A percentile compares a stretch with the other conserved stretches of the same genome.
Conservation (phyloP, 2,113 vertebrate genomes). For the Cryptomyrus ogoouensis region DNA sequence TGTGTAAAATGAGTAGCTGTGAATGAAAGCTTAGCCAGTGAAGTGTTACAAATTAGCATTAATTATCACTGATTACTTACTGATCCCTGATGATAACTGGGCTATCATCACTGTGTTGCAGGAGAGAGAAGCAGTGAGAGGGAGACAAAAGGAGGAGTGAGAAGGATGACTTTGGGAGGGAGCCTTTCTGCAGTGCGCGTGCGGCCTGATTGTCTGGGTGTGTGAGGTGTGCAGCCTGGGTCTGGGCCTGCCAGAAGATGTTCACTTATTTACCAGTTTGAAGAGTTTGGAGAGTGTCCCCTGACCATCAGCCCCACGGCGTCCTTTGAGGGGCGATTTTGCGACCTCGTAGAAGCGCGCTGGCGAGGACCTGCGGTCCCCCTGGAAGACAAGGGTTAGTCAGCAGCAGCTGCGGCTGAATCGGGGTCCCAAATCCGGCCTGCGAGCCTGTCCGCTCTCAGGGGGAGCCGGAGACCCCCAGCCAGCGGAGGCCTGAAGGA, state of each 20-base stretch:
- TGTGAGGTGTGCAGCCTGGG: not conserved
- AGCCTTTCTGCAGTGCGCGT: not conserved
- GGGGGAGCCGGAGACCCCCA: too few species aligned
- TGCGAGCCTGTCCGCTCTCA: not conserved
- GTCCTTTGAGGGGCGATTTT: slow-evolving; percentile 57
- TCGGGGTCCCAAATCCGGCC: not conserved
- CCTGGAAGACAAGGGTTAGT: slow-evolving; percentile 44
- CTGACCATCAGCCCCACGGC: slow-evolving; percentile 84
- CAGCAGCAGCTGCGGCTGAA: not conserved
- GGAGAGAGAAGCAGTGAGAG: slow-evolving; percentile 19
- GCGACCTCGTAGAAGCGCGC: slow-evolving; percentile 14
- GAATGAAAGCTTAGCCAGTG: not conserved
- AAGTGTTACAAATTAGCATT: not conserved
- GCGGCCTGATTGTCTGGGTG: not conserved
- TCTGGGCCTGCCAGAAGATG: not conserved
- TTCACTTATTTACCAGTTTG: slow-evolving; percentile 80
- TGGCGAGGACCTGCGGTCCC: slow-evolving; percentile 50
- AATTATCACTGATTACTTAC: slow-evolving; percentile 12
- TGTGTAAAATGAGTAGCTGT: not conserved
- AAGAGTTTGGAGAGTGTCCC: slow-evolving; percentile 91
- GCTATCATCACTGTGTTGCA: slow-evolving; percentile 7
- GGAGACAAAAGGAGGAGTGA: slow-evolving; percentile 8
- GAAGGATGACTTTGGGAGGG: slow-evolving; percentile 15
- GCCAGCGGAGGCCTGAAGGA: not conserved
- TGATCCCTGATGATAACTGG: slow-evolving; percentile 18